Percentiles rank a stretch among this genome's conserved stretches.
These are phyloP conservation scores for Chitala chitala DNA, from an alignment of 2,113 vertebrate genomes.

Conservation along the genomic window DNA sequence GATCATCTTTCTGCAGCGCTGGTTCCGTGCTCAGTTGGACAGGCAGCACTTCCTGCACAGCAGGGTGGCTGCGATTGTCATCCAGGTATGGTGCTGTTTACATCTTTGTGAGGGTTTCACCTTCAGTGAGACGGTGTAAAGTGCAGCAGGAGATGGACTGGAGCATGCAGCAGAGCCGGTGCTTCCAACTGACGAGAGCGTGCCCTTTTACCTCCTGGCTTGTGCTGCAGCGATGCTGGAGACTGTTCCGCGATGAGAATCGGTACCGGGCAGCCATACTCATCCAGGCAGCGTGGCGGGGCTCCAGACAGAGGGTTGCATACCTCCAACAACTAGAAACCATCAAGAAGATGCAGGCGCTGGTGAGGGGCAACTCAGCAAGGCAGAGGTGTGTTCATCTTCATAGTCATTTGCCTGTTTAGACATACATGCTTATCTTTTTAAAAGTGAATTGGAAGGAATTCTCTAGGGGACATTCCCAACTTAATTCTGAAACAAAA, in stretches of 20 bases:
- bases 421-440: neutral
- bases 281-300: slow-evolving; percentile 79
- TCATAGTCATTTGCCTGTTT: neutral
- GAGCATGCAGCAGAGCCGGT: neutral
- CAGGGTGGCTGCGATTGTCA: slow-evolving; percentile 63
- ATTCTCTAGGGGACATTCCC: no score
- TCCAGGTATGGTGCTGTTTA: slow-evolving; percentile 70
- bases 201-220: neutral
- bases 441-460: no score
- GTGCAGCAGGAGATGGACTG: no score
- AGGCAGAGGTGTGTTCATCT: slow-evolving; percentile 68
- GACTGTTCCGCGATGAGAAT: slow-evolving; percentile 51
- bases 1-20: slow-evolving; percentile 87
- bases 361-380: slow-evolving; percentile 76
- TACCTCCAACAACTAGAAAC: slow-evolving; percentile 51
- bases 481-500: no score
- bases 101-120: no score
- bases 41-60: slow-evolving; percentile 72
- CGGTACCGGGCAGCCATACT: slow-evolving; percentile 53
- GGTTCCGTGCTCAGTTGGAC: slow-evolving; percentile 77
- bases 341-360: slow-evolving; percentile 73
- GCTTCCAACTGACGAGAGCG: neutral
- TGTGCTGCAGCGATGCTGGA: slow-evolving; percentile 66
- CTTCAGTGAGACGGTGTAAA: no score
- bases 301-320: slow-evolving; percentile 53